Base-by-base conservation (phyloP, 2,888 invertebrate genomes). In the Odontothrips loti region DNA sequence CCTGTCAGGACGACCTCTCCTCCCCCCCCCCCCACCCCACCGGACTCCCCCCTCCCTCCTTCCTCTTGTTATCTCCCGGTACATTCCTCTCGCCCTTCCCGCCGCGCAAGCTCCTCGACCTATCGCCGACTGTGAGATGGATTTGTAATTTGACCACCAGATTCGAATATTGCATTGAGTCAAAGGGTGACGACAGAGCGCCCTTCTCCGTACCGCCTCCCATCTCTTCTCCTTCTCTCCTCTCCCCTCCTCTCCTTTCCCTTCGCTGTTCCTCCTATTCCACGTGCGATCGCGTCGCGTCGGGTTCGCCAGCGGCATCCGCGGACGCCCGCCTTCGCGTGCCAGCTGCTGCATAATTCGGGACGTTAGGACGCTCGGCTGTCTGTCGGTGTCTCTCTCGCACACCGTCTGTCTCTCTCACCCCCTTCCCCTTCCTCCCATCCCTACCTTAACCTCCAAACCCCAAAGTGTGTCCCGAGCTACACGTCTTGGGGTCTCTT, bases 341-440 rank as follows among this genome's bases (percentile, higher is more conserved):
- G n/a, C 23, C 68, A 23, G 23, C 68, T 68, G 68, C 68, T 68
- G 68, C 68, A 68, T 68, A 68, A 68, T 68, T 68, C 23, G 68
- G 68, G 3, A n/a, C 51, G 51, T 51, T 51, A 51, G n/a, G n/a
- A n/a, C n/a, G n/a, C n/a, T n/a, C n/a, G n/a, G n/a, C n/a, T n/a
- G n/a, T n/a, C n/a, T n/a, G n/a, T n/a, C n/a, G n/a, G n/a, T n/a
- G n/a, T n/a, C 51, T 51, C 51, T 17, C 51, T n/a, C n/a, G n/a
- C 51, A 12, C 8, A 1, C 15, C 51, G 51, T 17, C 51, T 15
- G 51, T 51, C 17, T 51, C 12, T 15, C 51, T 17, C 17, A 51
- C 51, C 15, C 51, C 51, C 51, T 51, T 51, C 51, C 8, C 51
- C 51, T 17, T 1, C 51, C 51, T 17, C 17, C 51, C 51, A 2